Conservation (phyloP, 2,113 vertebrate genomes). For the Ivindomyrus marchei region DNA sequence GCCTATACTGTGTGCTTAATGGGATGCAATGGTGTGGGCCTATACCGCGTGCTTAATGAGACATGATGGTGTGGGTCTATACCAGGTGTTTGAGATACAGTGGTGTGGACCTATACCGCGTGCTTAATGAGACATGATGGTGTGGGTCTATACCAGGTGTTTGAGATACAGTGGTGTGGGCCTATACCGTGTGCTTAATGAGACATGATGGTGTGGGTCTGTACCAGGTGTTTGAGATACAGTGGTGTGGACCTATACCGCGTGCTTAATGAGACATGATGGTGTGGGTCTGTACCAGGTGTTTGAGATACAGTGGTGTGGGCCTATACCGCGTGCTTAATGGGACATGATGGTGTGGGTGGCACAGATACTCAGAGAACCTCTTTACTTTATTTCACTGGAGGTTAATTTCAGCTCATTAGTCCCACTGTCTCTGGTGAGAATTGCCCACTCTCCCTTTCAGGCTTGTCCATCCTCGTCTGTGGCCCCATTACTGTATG, state of each 20-base stretch:
- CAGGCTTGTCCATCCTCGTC: not conserved
- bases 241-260: not conserved
- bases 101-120: not conserved
- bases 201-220: not conserved
- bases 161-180: not conserved
- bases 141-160: not conserved
- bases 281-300: not conserved
- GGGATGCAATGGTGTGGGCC: not conserved
- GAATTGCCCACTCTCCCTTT: not conserved
- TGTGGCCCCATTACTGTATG: not conserved
- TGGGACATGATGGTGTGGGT: not conserved
- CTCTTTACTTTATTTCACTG: constrained; percentile 29
- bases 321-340: too few relatives aligned
- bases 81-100: not conserved
- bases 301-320: not conserved
- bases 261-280: not conserved
- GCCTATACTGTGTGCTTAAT: too few relatives aligned
- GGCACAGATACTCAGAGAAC: constrained; percentile 28
- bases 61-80: too few relatives aligned
- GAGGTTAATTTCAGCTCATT: constrained; percentile 27
- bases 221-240: not conserved
- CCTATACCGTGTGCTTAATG: too few relatives aligned
- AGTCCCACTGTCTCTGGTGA: not conserved
- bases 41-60: not conserved
- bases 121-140: not conserved